phyloP scores from a whole-genome alignment of 2,797 vertebrate species.

The Semaprochilodus insignis region DNA sequence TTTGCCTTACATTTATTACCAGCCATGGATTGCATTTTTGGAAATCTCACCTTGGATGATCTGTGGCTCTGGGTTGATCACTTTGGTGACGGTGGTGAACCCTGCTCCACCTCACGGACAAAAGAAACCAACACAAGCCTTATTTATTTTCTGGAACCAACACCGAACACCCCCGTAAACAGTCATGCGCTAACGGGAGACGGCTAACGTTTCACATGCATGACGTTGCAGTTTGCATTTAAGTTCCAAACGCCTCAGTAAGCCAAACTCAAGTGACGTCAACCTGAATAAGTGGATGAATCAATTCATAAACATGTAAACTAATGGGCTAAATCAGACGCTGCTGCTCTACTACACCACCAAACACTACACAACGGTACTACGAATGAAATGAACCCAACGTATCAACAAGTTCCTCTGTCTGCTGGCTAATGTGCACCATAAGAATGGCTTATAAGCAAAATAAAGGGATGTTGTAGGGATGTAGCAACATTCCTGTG shows the following conservation, averaged over 20 bases:
- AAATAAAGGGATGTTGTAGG: background rate
- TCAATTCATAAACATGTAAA: background rate
- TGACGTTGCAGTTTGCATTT: background rate
- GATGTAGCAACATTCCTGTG: background rate
- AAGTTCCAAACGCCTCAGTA: background rate
- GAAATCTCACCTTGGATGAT: constrained; percentile 78
- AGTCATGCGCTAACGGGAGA: constrained; percentile 59
- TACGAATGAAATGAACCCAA: background rate
- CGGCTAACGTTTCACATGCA: background rate
- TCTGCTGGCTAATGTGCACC: background rate
- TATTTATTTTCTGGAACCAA: constrained; percentile 68
- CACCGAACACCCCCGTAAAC: constrained; percentile 56
- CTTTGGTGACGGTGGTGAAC: constrained; percentile 51
- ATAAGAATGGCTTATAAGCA: background rate
- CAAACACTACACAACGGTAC: background rate
- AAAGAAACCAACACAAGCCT: constrained; percentile 66
- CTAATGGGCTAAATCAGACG: background rate
- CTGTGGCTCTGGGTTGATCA: constrained; percentile 66
- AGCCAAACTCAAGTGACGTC: background rate
- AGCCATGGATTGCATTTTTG: background rate
- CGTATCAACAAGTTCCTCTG: background rate
- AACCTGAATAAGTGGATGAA: background rate
- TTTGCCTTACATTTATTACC: background rate
- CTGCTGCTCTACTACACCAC: background rate
- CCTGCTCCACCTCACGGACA: constrained; percentile 69